Conservation (phyloP, 2,888 invertebrate genomes). For the Tipula unca region DNA sequence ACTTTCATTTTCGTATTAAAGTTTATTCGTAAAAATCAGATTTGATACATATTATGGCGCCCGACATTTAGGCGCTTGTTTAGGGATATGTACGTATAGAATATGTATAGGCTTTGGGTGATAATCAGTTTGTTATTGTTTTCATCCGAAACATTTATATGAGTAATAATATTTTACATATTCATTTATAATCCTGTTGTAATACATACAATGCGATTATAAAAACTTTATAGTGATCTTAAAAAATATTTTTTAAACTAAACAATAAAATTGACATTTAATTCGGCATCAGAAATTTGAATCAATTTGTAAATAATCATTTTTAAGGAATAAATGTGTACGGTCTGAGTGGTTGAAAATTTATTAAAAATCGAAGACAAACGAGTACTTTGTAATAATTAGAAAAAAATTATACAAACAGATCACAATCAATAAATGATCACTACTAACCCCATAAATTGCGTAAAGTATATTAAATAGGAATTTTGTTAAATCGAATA, state of each 20-base stretch:
- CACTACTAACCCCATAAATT: neutral
- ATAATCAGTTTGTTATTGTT: neutral
- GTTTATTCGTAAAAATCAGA: neutral
- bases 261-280: neutral
- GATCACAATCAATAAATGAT: neutral
- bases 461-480: neutral
- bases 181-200: neutral
- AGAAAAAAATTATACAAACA: neutral
- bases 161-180: neutral
- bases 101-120: neutral
- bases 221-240: neutral
- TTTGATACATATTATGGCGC: neutral
- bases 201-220: neutral
- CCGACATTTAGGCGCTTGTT: neutral
- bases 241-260: neutral
- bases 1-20: neutral
- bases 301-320: neutral
- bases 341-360: neutral
- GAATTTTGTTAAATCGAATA: neutral
- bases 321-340: neutral
- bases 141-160: neutral
- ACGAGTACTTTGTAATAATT: no score
- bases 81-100: neutral
- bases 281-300: no score
- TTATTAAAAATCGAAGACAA: neutral